Base-by-base conservation (phyloP, 2,888 invertebrate species). In the Erebia ligea region DNA sequence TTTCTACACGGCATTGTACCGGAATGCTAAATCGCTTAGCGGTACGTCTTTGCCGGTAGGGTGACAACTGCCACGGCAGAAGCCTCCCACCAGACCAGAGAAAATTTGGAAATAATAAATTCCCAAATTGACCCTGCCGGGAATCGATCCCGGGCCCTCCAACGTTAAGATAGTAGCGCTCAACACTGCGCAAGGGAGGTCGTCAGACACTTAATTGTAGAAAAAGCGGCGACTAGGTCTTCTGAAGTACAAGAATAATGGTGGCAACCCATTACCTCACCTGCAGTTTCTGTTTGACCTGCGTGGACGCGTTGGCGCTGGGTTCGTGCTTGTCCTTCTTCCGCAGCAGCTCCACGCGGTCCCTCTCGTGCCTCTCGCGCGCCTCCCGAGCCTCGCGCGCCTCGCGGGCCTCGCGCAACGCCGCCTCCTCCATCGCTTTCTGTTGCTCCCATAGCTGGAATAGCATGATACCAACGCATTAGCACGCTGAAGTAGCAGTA, bases 281-380 rank as follows among this genome's bases (percentile, higher is more conserved):
- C 95, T 98, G 98, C 80, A 99, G 94, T 84, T 98, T 97, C 93
- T 98, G 98, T 89, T 99, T 99, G 84, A 99, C 99, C 92, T 98
- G 98, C 25, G 97, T 96, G 77, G 98, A 99, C 77, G 99, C 99
- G 83, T 98, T 97, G 70, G 99, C 99, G 92, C 98, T 98, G 93
- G 98, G 98, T 88, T 98, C 98, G 85, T 97, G 97, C 88, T 98
- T 98, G 89, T 98, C 98, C 88, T 98, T 98, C 92, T 98, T 98
- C 84, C 97, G 96, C 81, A 98, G 94, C 77, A 97, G 96, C 83
- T 98, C 98, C 78, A 97, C 94, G 81, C 96, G 95, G 81, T 98
- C 97, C 75, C 97, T 95, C 88, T 98, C 97, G 81, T 96, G 94
- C 72, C 95, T 89, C 86, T 96, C 95, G 67, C 94, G 81, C 94